Percentiles rank a stretch among this genome's conserved stretches.
These are phyloP conservation scores for Sinopyrophorus schimmeli DNA, from an alignment of 2,888 invertebrate genomes.

Conservation along the genomic window DNA sequence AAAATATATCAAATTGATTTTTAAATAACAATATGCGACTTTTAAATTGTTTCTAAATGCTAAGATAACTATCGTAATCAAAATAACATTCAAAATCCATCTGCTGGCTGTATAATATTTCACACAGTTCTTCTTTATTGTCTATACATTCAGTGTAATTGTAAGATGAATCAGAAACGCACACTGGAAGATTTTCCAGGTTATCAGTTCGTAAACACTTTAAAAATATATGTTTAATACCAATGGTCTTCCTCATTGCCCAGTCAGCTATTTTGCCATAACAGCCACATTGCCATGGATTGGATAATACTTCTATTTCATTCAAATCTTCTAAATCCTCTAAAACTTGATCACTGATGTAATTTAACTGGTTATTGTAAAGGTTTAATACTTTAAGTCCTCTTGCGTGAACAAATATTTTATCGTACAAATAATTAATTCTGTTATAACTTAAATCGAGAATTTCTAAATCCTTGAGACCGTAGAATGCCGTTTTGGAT, in stretches of 20 bases:
- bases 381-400: slow-evolving; percentile 11
- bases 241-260: slow-evolving; percentile 5
- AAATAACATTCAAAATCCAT: background rate
- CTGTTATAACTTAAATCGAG: slow-evolving; percentile 24
- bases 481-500: slow-evolving; percentile 8
- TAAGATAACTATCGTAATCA: too few relatives aligned
- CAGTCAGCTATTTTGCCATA: slow-evolving; percentile 9
- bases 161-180: too few relatives aligned
- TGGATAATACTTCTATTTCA: slow-evolving; percentile 13
- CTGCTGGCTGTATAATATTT: background rate
- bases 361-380: slow-evolving; percentile 14
- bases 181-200: slow-evolving; percentile 1
- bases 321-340: background rate
- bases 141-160: background rate
- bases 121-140: background rate
- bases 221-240: slow-evolving; percentile 2
- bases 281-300: slow-evolving; percentile 17
- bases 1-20: too few relatives aligned
- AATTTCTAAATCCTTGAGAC: background rate
- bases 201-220: background rate
- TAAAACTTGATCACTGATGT: slow-evolving; percentile 7
- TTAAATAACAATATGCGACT: too few relatives aligned
- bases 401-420: background rate
- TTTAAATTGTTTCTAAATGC: too few relatives aligned
- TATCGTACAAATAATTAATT: slow-evolving; percentile 3